phyloP scores from a whole-genome alignment of 2,113 vertebrate species.

The Plotosus lineatus region DNA sequence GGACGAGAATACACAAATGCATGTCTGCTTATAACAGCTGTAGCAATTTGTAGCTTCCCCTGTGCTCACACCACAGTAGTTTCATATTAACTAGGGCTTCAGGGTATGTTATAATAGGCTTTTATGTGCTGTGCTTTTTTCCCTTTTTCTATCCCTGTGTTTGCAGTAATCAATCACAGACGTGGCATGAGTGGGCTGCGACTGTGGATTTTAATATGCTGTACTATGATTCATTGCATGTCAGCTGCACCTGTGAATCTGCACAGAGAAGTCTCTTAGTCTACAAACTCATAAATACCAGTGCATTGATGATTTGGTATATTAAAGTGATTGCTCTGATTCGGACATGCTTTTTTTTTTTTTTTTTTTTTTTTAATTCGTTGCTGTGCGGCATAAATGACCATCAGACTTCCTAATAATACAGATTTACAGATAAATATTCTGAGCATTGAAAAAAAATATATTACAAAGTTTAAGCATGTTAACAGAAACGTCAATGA shows the following conservation, averaged over 20 bases:
- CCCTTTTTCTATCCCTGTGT: constrained; percentile 28
- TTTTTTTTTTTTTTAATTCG: constrained; percentile 5
- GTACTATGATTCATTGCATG: constrained; percentile 32
- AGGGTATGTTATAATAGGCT: constrained; percentile 34
- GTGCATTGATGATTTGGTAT: neutral
- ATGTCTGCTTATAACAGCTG: neutral
- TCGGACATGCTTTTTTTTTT: neutral
- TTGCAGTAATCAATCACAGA: constrained; percentile 45
- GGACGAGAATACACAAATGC: constrained; percentile 14
- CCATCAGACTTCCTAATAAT: neutral
- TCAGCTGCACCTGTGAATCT: constrained; percentile 47
- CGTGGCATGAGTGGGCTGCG: constrained; percentile 24
- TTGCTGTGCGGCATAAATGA: neutral
- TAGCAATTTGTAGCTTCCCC: constrained; percentile 26
- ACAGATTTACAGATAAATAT: neutral
- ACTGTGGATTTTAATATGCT: constrained; percentile 40
- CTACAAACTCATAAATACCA: constrained; percentile 29
- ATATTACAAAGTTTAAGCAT: neutral
- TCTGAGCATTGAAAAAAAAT: neutral
- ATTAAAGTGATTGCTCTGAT: constrained; percentile 32
- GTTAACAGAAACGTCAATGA: neutral
- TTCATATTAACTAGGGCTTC: constrained; percentile 34
- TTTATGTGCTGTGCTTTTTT: constrained; percentile 27
- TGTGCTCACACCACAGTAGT: constrained; percentile 7
- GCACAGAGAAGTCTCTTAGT: constrained; percentile 27